Evolutionary conservation across 1,140 invertebrate species (phyloP), one percentile per base, ranked within the genome.

Genomic region (Diorhabda carinulata): DNA sequence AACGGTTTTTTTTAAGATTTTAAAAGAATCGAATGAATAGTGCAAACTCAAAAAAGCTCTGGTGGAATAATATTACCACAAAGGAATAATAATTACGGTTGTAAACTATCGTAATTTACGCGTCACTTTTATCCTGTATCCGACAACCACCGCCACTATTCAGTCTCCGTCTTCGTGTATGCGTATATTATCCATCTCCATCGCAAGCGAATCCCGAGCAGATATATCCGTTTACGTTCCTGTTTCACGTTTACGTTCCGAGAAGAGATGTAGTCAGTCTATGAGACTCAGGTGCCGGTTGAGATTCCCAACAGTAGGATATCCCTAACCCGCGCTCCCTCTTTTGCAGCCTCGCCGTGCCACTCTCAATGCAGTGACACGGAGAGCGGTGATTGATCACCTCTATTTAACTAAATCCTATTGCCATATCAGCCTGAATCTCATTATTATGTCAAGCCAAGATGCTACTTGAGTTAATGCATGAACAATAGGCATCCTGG

Each of bases 391-490:
- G 78, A 79, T 79, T 79, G 78, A 79, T 79, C 76, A 78, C 78
- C 76, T 78, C 77, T 78, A 78, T 80, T 78, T 80, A 79, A 77
- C 76, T 73, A 80, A 80, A 80, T 80, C 79, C 79, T 73, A 80
- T 79, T 79, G 79, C 79, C 74, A 78, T 78, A 80, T 78, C 77
- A 78, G 72, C 71, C 73, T 74, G 78, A 77, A 80, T 80, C 79
- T 80, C 78, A 80, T 80, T 79, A 80, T 78, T 79, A 80, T 77
- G 79, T 80, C 79, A 80, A 76, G 76, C 76, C 79, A 80, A 80
- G 79, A 80, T 80, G 79, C 77, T 78, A 78, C 78, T 79, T 78
- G 76, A 78, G 78, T 80, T 80, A 79, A 80, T 80, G 77, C 77
- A 80, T 78, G 79, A 78, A 78, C 77, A 79, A 79, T 79, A 78